Base-by-base conservation (phyloP, 2,113 vertebrate species). In the Triplophysa tibetana region DNA sequence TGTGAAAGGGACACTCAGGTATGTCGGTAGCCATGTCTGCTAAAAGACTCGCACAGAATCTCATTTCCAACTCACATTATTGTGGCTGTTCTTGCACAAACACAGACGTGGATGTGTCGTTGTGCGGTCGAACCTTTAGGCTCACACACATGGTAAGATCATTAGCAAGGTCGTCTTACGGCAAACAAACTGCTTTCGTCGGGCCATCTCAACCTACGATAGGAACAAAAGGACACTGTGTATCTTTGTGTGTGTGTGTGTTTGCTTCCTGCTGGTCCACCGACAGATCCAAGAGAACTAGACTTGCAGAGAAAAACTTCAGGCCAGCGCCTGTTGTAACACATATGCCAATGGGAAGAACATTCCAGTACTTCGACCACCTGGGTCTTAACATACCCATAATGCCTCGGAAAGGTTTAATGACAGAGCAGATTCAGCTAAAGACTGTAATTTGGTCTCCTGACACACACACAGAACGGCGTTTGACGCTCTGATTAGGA, bases 331-430 rank as follows among this genome's bases (percentile, higher is more conserved):
- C 58, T 62, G 43, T 69, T 75, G 45, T 52, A 77, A 79, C 56
- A 79, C 45, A 66, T 14, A 33, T 23, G 14, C 70, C 64, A 74
- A 65, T 41, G 4, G 16, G 16, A 74, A 33, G 80, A 79, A 84
- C 82, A 81, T 84, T 84, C 80, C 52, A 68, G 67, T 73, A 70
- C 69, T 45, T 50, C 38, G 80, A 70, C 76, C 83, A 84, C 80
- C 83, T 82, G 80, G 80, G 77, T 84, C 66, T 65, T 79, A 74
- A 84, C 79, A 61, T 82, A 84, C 80, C 70, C 66, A 79, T 81
- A 72, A 79, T 76, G 70, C 70, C 65, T 70, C 63, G 50, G 50
- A 76, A 56, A 43, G 58, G 24, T 70, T 62, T 82, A 84, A 84
- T 84, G 83, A 84, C 56, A 84, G 76, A 84, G 75, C 64, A 75